These are phyloP conservation scores for Lutjanus argentimaculatus DNA, from an alignment of 2,797 vertebrate species.

Conservation along the genomic window DNA sequence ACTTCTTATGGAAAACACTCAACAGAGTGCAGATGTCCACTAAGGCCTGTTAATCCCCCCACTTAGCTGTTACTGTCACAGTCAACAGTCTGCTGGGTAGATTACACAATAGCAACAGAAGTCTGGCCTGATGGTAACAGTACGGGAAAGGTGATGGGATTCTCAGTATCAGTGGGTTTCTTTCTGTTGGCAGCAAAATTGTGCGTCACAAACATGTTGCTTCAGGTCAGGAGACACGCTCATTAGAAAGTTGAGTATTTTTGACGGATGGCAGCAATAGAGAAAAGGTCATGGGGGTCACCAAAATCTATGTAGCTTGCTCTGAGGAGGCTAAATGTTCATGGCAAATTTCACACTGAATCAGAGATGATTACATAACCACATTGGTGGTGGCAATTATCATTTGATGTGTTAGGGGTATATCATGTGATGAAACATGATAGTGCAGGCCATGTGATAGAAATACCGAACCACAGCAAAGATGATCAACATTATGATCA, in stretches of 20 bases:
- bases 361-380: constrained; percentile 30
- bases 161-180: background rate
- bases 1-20: constrained; percentile 2
- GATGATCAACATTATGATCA: background rate
- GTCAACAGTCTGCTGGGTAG: constrained; percentile 16
- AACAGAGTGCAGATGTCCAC: constrained; percentile 27
- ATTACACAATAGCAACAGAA: constrained; percentile 30
- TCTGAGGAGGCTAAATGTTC: background rate
- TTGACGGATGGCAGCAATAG: background rate
- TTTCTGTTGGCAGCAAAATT: background rate
- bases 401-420: constrained; percentile 7
- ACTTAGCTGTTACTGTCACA: constrained; percentile 24
- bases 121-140: constrained; percentile 19
- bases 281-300: background rate
- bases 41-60: constrained; percentile 21
- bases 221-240: constrained; percentile 10
- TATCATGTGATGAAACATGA: constrained; percentile 2
- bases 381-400: constrained; percentile 3
- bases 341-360: constrained; percentile 1
- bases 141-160: constrained; percentile 7
- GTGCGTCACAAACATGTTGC: background rate
- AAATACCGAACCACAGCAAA: background rate
- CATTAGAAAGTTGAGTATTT: background rate
- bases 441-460: background rate
- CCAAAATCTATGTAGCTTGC: background rate